These are phyloP conservation scores for Champsocephalus gunnari DNA, from an alignment of 2,797 vertebrate genomes.

Conservation along the genomic window DNA sequence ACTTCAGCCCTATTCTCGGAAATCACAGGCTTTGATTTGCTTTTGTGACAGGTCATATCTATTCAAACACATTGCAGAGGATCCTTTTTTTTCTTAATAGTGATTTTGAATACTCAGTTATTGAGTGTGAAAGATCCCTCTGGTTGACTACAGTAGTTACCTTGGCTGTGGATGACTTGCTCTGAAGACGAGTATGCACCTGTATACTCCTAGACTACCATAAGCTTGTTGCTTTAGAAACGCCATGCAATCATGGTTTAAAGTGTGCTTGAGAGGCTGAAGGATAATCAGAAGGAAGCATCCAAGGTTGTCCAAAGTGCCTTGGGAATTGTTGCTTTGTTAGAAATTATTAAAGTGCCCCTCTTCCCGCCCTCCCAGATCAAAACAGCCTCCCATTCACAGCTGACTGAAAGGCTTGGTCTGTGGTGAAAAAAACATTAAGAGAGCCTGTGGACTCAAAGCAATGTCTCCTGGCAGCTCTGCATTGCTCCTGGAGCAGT, in stretches of 20 bases:
- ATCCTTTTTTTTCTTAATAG: conserved; percentile 12
- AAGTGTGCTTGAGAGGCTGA: conserved; percentile 46
- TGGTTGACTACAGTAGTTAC: conserved; percentile 2
- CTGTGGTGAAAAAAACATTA: conserved; percentile 79
- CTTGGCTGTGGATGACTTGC: conserved; percentile 17
- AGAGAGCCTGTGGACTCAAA: conserved; percentile 71
- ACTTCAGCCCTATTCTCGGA: conserved; percentile 3
- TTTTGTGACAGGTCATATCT: conserved; percentile 35
- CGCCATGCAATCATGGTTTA: conserved; percentile 34
- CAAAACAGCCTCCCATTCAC: conserved; percentile 76
- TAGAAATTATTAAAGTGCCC: conserved; percentile 71
- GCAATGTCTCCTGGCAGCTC: conserved; percentile 82
- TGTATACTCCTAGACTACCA: conserved; percentile 22
- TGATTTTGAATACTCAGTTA: conserved; percentile 19
- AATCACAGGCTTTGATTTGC: conserved; percentile 48
- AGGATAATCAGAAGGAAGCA: conserved; percentile 65
- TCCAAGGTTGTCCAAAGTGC: conserved; percentile 61
- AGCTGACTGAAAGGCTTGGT: conserved; percentile 75
- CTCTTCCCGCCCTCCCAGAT: conserved; percentile 36
- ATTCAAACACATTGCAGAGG: conserved; percentile 27
- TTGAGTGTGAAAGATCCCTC: not conserved
- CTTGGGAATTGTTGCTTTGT: conserved; percentile 71
- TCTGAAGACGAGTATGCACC: conserved; percentile 8
- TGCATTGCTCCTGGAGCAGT: conserved; percentile 76
- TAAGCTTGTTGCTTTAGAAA: conserved; percentile 36